phyloP scores from a whole-genome alignment of 2,797 vertebrate species.

The Spinibarbus caldwelli region DNA sequence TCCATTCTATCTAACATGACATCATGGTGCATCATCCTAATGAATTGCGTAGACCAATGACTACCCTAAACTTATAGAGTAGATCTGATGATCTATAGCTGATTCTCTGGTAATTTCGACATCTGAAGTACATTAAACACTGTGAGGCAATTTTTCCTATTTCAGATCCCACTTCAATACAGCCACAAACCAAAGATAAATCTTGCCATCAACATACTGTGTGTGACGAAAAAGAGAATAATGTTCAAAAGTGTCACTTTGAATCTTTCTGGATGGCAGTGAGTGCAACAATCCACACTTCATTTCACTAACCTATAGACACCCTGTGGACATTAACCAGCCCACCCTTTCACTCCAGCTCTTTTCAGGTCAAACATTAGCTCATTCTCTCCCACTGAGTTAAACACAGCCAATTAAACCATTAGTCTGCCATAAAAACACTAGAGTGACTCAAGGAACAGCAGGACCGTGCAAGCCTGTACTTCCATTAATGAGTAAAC shows the following conservation, averaged over 20 bases:
- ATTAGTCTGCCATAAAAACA: constrained; percentile 28
- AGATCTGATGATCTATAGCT: background rate
- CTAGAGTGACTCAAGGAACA: constrained; percentile 13
- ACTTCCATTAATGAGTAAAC: constrained; percentile 33
- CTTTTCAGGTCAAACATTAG: constrained; percentile 47
- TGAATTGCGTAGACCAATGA: background rate
- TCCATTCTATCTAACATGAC: background rate
- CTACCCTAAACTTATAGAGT: background rate
- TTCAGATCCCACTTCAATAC: constrained; percentile 34
- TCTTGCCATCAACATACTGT: background rate
- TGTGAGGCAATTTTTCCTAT: background rate
- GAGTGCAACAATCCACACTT: constrained; percentile 18
- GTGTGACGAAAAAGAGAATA: background rate
- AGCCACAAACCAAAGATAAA: constrained; percentile 25
- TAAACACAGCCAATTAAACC: constrained; percentile 34
- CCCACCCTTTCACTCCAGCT: background rate
- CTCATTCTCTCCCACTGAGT: constrained; percentile 37
- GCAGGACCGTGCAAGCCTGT: constrained; percentile 28
- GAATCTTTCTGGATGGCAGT: constrained; percentile 3
- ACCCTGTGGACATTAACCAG: constrained; percentile 22
- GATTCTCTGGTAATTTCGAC: background rate
- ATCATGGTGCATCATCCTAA: constrained; percentile 13
- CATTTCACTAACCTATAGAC: constrained; percentile 22
- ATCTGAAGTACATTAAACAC: constrained; percentile 14
- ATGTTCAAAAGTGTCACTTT: background rate